These are phyloP conservation scores for Pangasianodon hypophthalmus DNA, from an alignment of 2,113 vertebrate genomes.

Conservation along the genomic window DNA sequence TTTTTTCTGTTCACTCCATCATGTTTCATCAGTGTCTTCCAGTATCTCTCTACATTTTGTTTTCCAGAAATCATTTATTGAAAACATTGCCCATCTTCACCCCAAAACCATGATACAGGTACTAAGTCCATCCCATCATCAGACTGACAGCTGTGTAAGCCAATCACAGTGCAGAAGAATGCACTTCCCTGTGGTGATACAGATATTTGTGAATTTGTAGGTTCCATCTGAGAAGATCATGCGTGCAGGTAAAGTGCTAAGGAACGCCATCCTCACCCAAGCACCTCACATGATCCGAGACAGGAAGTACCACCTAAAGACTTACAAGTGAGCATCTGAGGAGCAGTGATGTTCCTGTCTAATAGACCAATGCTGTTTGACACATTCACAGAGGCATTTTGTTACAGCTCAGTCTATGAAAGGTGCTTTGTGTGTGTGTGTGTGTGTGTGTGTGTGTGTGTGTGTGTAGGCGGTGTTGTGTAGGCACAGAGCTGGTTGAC, in stretches of 20 bases:
- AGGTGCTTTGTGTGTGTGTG: constrained; percentile 38
- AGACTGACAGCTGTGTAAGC: constrained; percentile 18
- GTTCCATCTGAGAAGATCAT: constrained; percentile 95
- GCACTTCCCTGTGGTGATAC: not conserved
- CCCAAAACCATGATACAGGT: constrained; percentile 88
- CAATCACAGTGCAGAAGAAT: not conserved
- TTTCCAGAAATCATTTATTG: constrained; percentile 91
- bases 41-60: constrained; percentile 74
- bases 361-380: not conserved
- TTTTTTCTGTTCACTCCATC: constrained; percentile 43
- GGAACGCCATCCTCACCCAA: constrained; percentile 85
- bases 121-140: constrained; percentile 68
- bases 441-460: constrained; percentile 39
- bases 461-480: constrained; percentile 86
- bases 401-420: constrained; percentile 5
- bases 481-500: constrained; percentile 94
- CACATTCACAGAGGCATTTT: not conserved
- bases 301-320: constrained; percentile 96
- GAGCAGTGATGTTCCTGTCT: not conserved
- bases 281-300: constrained; percentile 98
- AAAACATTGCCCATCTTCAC: constrained; percentile 82
- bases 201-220: constrained; percentile 64
- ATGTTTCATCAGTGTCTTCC: constrained; percentile 64
- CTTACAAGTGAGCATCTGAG: constrained; percentile 81
- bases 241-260: constrained; percentile 86